Evolutionary conservation across 2,797 vertebrate genomes (phyloP), one percentile per base, ranked within the genome.

Genomic region (Muscicapa comitata): DNA sequence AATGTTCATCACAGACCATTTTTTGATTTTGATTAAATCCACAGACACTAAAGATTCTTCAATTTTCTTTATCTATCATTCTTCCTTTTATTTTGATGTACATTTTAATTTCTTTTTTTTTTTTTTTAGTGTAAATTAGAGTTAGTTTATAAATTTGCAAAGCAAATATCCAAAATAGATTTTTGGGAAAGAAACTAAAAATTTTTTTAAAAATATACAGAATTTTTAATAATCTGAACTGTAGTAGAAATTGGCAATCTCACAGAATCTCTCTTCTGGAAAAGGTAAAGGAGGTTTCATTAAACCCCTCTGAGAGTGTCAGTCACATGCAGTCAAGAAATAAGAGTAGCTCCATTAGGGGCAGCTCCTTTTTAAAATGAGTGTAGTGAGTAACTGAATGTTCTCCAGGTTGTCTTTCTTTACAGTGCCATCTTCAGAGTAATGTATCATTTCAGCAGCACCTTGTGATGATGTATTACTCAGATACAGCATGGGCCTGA

Each of bases 391-490:
- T 43, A 57, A 74, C 17, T 23, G 62, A 78, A 75, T 67, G 48
- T 93, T 51, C 50, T 88, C 28, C 37, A 81, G 28, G n/a, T 79
- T 95, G 92, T 72, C 53, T 61, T 88, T 91, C 94, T 79, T 47
- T 67, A 76, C 29, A 93, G 48, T 1, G 2, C 72, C 88, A 93
- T 96, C 95, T 96, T 97, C 85, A 88, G 55, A 71, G 73, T 58
- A 89, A 97, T 94, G 79, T 42, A 96, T 97, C 82, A 95, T 68
- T 85, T 92, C 85, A 92, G 55, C 86, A 94, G 31, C 76, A 94
- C 87, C 83, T 97, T 93, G 73, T 95, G 76, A 84, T 97, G 95
- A 97, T 97, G 38, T 90, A 97, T 96, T 95, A 55, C 79, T 95
- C 50, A 94, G 90, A 96, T 95, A 81, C 55, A 95, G 95, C 94